Base-by-base conservation (phyloP, 2,797 vertebrate species). In the Rhinogobio ventralis region DNA sequence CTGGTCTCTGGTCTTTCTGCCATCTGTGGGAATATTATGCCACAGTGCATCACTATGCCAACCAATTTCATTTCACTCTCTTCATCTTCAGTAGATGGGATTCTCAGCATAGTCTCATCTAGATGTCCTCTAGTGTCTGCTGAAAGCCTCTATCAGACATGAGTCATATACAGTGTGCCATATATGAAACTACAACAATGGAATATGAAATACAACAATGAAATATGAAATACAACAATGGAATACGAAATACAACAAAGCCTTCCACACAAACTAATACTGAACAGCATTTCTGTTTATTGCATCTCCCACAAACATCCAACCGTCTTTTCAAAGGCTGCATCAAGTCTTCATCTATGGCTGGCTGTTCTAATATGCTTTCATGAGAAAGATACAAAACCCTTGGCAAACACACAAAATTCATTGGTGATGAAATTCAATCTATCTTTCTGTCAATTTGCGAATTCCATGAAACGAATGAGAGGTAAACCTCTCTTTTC, bases 11-110 rank as follows among this genome's bases (percentile, higher is more conserved):
- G 86, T 79, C 85, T 88, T 79, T 45, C 76, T 85, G 87, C 85
- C 85, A 89, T 89, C 88, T 88, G 87, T 88, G 88, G 86, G 67
- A 83, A 83, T 89, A 64, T 71, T 74, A 86, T 79, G 79, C 80
- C 45, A 23, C 57, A 84, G 79, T 60, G 74, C 74, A 84, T 79
- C 73, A 72, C 73, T 83, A 82, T 85, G 53, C 85, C 84, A 71
- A 85, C 51, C 84, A 36, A 60, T 86, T 84, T 60, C 46, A 77
- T 83, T 85, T 55, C 49, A 55, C 28, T 85, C 36, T 74, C 46
- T 76, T 49, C 23, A 36, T 78, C 64, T 57, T 78, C 82, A 87
- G 53, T 13, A 71, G 51, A 84, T 60, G 66, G 64, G 23, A 78
- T 78, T 84, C 39, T 60, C 60, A 75, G 23, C 25, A 60, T 30